Conservation (phyloP, 2,797 vertebrate genomes). For the Pangasius krempfi region DNA sequence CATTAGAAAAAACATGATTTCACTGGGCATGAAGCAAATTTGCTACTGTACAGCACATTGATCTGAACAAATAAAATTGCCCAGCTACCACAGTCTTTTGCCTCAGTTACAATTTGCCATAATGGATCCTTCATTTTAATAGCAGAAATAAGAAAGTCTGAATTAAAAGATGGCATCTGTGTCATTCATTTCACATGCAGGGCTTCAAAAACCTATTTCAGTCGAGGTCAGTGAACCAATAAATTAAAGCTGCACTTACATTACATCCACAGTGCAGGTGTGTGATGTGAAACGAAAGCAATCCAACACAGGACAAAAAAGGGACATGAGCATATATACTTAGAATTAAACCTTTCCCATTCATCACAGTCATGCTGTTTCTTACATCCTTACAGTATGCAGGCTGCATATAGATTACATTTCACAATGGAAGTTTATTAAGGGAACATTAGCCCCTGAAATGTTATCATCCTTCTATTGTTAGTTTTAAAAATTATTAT, state of each 20-base stretch:
- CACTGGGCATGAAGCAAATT: background rate
- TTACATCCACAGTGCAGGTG: constrained; percentile 53
- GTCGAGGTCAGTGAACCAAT: constrained; percentile 51
- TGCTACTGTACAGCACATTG: constrained; percentile 8
- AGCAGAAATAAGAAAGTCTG: constrained; percentile 25
- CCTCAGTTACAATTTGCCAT: constrained; percentile 1
- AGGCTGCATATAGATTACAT: constrained; percentile 4
- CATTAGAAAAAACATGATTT: background rate
- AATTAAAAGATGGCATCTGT: constrained; percentile 41
- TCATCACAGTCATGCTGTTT: constrained; percentile 14
- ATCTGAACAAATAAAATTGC: background rate
- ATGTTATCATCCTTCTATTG: constrained; percentile 28
- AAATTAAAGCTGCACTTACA: constrained; percentile 59
- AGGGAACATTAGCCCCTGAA: background rate
- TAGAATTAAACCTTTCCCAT: constrained; percentile 28
- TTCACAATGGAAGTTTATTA: constrained; percentile 33
- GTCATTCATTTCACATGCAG: constrained; percentile 48
- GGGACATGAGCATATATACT: constrained; percentile 34
- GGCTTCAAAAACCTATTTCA: constrained; percentile 53
- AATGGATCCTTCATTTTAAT: background rate
- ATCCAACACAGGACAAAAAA: constrained; percentile 50
- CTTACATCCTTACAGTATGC: background rate
- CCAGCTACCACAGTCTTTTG: background rate
- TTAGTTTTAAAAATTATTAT: constrained; percentile 31
- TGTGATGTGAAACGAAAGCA: constrained; percentile 41